phyloP scores from a whole-genome alignment of 2,797 vertebrate species.

The Sebastolobus altivelis region DNA sequence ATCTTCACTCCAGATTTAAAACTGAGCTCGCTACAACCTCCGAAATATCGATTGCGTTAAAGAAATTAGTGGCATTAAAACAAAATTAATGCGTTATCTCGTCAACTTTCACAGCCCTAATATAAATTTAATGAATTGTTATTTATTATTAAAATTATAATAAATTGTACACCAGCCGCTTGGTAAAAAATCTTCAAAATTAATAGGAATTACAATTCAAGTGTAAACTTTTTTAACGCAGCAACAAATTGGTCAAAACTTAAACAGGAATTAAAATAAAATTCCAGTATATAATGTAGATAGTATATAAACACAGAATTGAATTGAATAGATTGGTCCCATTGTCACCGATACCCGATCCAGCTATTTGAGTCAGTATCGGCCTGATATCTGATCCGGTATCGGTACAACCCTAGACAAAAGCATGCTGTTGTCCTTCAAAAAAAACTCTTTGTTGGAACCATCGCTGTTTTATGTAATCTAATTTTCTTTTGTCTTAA shows the following conservation, averaged over 20 bases:
- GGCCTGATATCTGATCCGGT: neutral
- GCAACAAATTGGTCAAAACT: neutral
- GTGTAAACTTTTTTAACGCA: neutral
- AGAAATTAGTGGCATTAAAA: neutral
- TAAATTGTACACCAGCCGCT: neutral
- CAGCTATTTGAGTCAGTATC: too few species aligned
- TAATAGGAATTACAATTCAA: neutral
- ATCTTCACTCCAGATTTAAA: too few species aligned
- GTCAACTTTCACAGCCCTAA: fast-evolving
- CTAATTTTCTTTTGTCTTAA: slow-evolving; percentile 17
- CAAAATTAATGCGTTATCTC: fast-evolving
- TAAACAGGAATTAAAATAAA: fast-evolving
- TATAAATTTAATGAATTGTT: neutral
- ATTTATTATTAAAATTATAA: neutral
- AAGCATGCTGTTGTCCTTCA: neutral
- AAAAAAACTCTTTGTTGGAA: slow-evolving; percentile 5
- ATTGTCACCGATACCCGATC: too few species aligned
- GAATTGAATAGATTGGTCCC: too few species aligned
- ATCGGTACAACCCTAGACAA: neutral
- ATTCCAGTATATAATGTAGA: neutral
- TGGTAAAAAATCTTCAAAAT: neutral
- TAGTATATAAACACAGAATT: neutral
- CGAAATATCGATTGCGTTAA: neutral
- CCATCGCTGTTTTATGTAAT: slow-evolving; percentile 6
- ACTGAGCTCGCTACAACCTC: too few species aligned